A percentile compares a stretch with the other conserved stretches of the same genome.
phyloP scores from a whole-genome alignment of 1,140 invertebrate genomes.

The Chrysomallon squamiferum region DNA sequence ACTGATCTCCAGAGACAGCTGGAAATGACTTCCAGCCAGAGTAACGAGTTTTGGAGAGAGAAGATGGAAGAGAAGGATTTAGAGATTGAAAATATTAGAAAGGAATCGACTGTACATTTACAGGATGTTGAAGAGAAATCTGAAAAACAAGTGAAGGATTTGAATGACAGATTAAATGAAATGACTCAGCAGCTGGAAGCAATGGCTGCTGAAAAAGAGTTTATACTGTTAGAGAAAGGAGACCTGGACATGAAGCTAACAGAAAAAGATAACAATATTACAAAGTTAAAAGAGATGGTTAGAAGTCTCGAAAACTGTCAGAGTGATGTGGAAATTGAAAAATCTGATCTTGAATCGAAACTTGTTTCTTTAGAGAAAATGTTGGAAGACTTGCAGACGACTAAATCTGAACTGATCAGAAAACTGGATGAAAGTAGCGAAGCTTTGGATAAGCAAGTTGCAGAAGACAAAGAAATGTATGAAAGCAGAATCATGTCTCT shows the following conservation, averaged over 20 bases:
- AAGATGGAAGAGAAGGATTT: not conserved
- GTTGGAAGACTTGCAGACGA: constrained; percentile 26
- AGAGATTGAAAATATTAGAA: constrained; percentile 5
- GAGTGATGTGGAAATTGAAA: constrained; percentile 26
- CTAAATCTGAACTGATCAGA: constrained; percentile 36
- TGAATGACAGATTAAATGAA: constrained; percentile 18
- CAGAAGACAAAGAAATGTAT: constrained; percentile 28
- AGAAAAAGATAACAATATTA: constrained; percentile 19
- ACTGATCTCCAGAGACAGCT: not conserved
- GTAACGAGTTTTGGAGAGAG: too few species aligned
- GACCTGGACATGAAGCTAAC: constrained; percentile 2
- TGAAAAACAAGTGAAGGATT: constrained; percentile 10
- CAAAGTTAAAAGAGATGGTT: constrained; percentile 19
- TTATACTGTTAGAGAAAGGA: constrained; percentile 6
- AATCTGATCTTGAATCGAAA: constrained; percentile 33
- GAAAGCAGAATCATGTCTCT: constrained; percentile 21
- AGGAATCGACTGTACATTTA: not conserved
- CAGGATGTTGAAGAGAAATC: not conserved
- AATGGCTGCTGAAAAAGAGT: constrained; percentile 17
- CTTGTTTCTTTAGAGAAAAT: constrained; percentile 34
- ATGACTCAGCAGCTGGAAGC: constrained; percentile 11
- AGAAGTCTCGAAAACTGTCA: constrained; percentile 17
- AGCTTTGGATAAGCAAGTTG: constrained; percentile 25
- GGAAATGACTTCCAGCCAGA: too few species aligned
- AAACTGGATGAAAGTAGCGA: constrained; percentile 35